Evolutionary conservation across 2,113 vertebrate genomes (phyloP), one percentile per base, ranked within the genome.

Genomic region (Hiodon alosoides): DNA sequence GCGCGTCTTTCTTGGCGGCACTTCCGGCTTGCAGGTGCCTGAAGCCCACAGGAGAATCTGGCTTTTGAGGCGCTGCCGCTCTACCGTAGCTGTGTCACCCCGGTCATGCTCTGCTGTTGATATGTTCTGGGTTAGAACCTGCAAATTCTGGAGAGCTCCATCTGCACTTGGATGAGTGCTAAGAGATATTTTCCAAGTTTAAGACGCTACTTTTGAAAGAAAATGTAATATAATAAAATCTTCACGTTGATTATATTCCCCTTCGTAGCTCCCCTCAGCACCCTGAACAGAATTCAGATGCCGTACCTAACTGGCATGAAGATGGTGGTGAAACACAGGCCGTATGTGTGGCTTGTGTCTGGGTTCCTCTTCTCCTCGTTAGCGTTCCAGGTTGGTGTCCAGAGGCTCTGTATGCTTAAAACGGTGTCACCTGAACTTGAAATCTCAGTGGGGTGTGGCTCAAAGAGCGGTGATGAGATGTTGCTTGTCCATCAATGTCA

Each of bases 311-410:
- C 69, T 3, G 82, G 83, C 9, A 76, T 90, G 74, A 80, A 78
- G 61, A 76, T 67, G 62, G 17, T 87, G 13, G 1, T 84, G 64
- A 70, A 66, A 62, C 86, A 90, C 74, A 81, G 58, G 1, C 81
- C 87, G 4, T 90, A 90, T 13, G 71, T 60, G 50, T 72, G 74
- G 7, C 83, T 90, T 16, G 82, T 88, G 2, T 76, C 80, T 8
- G 82, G 80, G 52, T 91, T 90, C 78, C 77, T 90, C 13, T 85
- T 85, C 8, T 53, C 83, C 0, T 90, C 89, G 2, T 55, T 88
- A 57, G 86, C 86, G 10, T 88, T 90, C 70, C 90, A 91, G 88
- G 88, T 90, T 57, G 1, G 67, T 50, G 13, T 57, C 2, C 31
- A n/a, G 13, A 7, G 64, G 5, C 11, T 10, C 14, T 0, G 0